Evolutionary conservation across 2,113 vertebrate species (phyloP), one percentile per base, ranked within the genome.

Genomic region (rat (Rattus norvegicus)): DNA sequence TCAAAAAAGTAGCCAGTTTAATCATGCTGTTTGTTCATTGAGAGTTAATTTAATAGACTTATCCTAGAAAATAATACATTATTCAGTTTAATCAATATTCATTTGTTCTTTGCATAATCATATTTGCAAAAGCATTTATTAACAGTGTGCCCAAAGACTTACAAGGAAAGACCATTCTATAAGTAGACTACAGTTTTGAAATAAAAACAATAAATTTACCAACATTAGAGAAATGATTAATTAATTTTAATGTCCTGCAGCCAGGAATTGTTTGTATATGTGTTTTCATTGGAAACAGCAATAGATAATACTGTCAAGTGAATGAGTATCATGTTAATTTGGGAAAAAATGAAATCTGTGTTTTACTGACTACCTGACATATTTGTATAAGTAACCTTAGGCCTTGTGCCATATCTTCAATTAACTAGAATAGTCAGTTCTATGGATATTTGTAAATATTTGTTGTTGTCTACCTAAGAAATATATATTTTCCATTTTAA

Each of bases 41-140:
- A 83, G 91, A 95, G 73, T 97, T 97, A 97, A 98, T 97, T 96
- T 97, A 98, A 97, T 97, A 96, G 92, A 97, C 85, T 96, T 97
- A 97, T 95, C 95, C 95, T 95, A 75, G 95, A 98, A 97, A 97
- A 97, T 96, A 95, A 97, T 98, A 43, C 92, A 98, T 97, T 97
- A 97, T 97, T 97, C 95, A 97, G 88, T 95, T 96, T 97, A 97
- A 97, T 97, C 96, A 97, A 96, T 98, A 97, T 97, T 96, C 95
- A 97, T 97, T 97, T 98, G 95, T 95, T 96, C 94, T 97, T 95
- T 98, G 96, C 96, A 97, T 95, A 98, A 97, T 97, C 88, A 94
- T 95, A 95, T 97, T 95, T 96, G 93, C 77, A 87, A 94, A 96
- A 95, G 81, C 91, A 94, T 92, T 96, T 96, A 94, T 97, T 96